Evolutionary conservation across 2,113 vertebrate genomes (phyloP).

Genomic region (Paramisgurnus dabryanus): DNA sequence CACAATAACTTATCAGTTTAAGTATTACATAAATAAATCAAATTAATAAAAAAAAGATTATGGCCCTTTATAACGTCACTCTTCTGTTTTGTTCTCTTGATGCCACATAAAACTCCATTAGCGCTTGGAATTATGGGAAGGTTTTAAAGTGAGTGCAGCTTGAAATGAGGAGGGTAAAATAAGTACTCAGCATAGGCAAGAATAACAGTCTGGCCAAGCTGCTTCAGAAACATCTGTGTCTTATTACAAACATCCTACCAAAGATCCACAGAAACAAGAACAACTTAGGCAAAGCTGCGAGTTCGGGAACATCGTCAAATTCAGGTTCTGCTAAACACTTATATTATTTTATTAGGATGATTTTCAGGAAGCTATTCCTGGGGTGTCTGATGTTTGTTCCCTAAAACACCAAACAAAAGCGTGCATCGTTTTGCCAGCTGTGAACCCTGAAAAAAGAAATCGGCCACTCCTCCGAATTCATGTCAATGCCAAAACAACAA

Average conservation of each 20-base stretch:
- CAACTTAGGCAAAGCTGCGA: constrained; percentile 73
- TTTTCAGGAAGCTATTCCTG: constrained; percentile 36
- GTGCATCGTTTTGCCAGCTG: constrained; percentile 28
- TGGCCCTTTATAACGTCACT: constrained; percentile 48
- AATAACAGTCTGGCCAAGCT: constrained; percentile 86
- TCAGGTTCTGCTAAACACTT: constrained; percentile 69
- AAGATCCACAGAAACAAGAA: constrained; percentile 80
- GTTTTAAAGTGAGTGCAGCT: constrained; percentile 86
- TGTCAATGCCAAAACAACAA: constrained; percentile 44
- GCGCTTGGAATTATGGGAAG: constrained; percentile 85
- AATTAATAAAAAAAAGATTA: constrained; percentile 25
- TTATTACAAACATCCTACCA: constrained; percentile 86
- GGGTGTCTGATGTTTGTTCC: not conserved
- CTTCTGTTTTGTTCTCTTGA: constrained; percentile 42
- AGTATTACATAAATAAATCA: constrained; percentile 26
- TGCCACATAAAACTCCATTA: constrained; percentile 80
- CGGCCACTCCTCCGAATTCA: not conserved
- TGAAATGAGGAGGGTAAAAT: constrained; percentile 74
- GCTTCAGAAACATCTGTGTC: constrained; percentile 82
- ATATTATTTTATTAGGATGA: not conserved
- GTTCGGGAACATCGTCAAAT: constrained; percentile 83
- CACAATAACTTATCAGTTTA: constrained; percentile 21
- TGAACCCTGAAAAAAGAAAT: constrained; percentile 12
- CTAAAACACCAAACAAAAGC: not conserved
- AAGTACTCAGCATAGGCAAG: constrained; percentile 83